phyloP scores from a whole-genome alignment of 2,113 vertebrate species.

The Coptodon bakossiorum region DNA sequence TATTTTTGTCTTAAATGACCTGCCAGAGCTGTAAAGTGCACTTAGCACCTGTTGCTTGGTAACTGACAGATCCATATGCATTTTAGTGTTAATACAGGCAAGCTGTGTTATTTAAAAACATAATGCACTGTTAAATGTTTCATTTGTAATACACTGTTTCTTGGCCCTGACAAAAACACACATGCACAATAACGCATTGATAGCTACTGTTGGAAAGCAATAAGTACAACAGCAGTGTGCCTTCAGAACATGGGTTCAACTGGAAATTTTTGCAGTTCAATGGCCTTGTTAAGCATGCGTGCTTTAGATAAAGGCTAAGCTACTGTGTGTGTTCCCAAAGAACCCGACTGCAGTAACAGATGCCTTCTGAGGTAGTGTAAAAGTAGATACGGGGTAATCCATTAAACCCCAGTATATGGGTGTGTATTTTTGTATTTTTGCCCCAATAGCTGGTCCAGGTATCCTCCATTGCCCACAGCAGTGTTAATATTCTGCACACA shows the following conservation, averaged over 20 bases:
- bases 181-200: background rate
- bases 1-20: constrained; percentile 3
- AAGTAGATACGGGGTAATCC: background rate
- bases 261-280: background rate
- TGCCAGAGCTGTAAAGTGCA: background rate
- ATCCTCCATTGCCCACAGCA: constrained; percentile 39
- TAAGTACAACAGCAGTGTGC: background rate
- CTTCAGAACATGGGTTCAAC: background rate
- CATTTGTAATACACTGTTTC: background rate
- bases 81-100: constrained; percentile 16
- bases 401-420: constrained; percentile 10
- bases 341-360: background rate
- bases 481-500: constrained; percentile 69
- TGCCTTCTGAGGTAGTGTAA: background rate
- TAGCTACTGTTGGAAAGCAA: background rate
- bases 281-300: background rate
- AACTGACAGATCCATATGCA: constrained; percentile 32
- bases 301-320: background rate
- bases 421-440: background rate
- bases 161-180: background rate
- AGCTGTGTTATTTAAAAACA: background rate
- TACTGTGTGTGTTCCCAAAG: background rate
- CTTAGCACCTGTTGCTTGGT: constrained; percentile 54
- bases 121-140: background rate
- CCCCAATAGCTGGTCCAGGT: constrained; percentile 20